Percentiles rank a stretch among this genome's conserved stretches.
Conservation (phyloP, 2,888 invertebrate species). For the Dorcus parallelipipedus region DNA sequence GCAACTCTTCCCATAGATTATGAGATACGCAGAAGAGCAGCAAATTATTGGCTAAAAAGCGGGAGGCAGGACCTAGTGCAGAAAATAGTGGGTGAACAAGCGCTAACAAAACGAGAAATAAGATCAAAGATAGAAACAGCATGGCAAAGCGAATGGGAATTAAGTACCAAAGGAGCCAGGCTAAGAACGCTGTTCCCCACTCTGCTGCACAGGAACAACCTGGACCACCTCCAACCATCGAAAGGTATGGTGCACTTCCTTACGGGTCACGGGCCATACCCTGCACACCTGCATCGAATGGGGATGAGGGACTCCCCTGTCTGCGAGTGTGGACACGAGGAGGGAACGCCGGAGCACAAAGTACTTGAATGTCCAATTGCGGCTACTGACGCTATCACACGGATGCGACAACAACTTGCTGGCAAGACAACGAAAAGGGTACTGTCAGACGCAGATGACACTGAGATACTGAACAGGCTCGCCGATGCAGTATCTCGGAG, state of each 20-base stretch:
- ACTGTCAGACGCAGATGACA: not conserved
- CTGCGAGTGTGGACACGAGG: not conserved
- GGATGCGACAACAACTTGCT: no score
- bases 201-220: not conserved
- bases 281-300: not conserved
- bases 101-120: no score
- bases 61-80: not conserved
- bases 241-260: slow-evolving; percentile 1
- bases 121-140: no score
- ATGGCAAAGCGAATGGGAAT: no score
- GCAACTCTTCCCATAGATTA: slow-evolving; percentile 4
- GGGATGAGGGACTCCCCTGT: not conserved
- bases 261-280: slow-evolving; percentile 5
- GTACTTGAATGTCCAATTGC: not conserved
- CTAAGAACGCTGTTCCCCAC: not conserved
- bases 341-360: slow-evolving; percentile 4
- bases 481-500: not conserved
- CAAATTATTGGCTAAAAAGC: not conserved
- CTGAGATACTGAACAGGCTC: not conserved
- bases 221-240: not conserved
- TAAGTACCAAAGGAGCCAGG: no score
- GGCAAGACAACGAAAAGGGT: no score
- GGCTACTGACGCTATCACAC: not conserved
- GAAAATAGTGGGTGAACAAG: not conserved
- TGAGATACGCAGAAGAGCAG: not conserved